These are phyloP conservation scores for Microplitis manilae DNA, from an alignment of 2,888 invertebrate species.

Conservation along the genomic window DNA sequence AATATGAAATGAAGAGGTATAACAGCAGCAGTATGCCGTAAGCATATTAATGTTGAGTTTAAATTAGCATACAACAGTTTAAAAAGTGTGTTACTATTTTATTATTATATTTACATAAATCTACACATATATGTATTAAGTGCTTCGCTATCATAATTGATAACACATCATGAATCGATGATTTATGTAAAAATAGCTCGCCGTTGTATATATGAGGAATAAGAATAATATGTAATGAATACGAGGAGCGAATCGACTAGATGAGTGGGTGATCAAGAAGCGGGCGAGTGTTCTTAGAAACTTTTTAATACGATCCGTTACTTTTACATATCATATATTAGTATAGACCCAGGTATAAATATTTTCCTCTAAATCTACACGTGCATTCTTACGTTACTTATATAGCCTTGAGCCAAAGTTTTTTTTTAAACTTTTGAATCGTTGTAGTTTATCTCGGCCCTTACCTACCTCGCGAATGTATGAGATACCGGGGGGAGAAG, in stretches of 20 bases:
- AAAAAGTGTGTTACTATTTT: neutral
- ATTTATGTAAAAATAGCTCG: no score
- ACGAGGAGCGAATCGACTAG: no score
- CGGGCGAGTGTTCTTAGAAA: conserved; percentile 27
- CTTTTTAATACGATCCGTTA: conserved; percentile 35
- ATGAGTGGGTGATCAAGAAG: no score
- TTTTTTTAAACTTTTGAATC: conserved; percentile 22
- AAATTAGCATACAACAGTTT: conserved; percentile 20
- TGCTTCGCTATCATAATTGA: neutral
- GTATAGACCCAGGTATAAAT: conserved; percentile 28
- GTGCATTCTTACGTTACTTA: conserved; percentile 46
- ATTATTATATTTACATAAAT: neutral
- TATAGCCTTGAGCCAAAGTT: conserved; percentile 46
- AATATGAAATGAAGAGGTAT: neutral
- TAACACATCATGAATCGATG: no score
- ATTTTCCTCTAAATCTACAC: conserved; percentile 25
- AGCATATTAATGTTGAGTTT: conserved; percentile 10
- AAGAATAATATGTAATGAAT: no score
- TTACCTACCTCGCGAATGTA: conserved; percentile 46
- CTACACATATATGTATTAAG: neutral
- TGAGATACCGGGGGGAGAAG: neutral
- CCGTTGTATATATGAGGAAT: no score
- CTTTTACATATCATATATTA: conserved; percentile 22
- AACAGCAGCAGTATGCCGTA: conserved; percentile 2
- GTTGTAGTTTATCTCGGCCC: conserved; percentile 37